Base-by-base conservation (phyloP, 2,888 invertebrate genomes). In the Pheosia tremula region DNA sequence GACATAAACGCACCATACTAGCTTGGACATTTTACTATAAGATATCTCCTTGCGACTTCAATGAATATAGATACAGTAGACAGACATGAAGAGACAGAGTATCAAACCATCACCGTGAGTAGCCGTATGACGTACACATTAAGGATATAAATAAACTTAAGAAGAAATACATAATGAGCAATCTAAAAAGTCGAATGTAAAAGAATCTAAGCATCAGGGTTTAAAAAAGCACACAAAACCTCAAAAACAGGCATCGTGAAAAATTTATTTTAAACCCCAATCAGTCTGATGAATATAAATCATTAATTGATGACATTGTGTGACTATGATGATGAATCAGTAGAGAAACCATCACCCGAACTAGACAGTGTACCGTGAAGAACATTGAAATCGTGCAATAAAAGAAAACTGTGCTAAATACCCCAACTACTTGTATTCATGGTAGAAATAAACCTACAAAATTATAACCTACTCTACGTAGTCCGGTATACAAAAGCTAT, bases 61-160 rank as follows among this genome's bases (percentile, higher is more conserved):
- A 74, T 76, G 74, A 75, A 72, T 77, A 76, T 68, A 78, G 73
- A 78, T 70, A 79, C 66, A 75, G 72, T 66, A 83, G 78, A 81
- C 78, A 85, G 82, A 86, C 78, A 81, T 78, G 77, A 79, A 77
- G 75, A 80, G 78, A 72, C 64, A 84, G 78, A 88, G 90, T 91
- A 93, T 92, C 93, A 92, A 93, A 93, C 93, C 93, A 89, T 89
- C 93, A 93, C 93, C 93, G 84, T 89, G 88, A 89, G 82, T 84
- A 86, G 85, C 83, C 72, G 65, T 64, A 75, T 67, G 70, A 83
- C 77, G 75, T 65, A 68, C 77, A 79, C 77, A 78, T 66, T 74
- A 74, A 74, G 67, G 67, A 60, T 66, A 62, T 54, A 63, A 70
- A 61, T 68, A 63, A 67, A 66, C 56, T 62, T 71, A 70, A 3